Conservation (phyloP, 64 coral and sea anemone genomes). For the Dendronephthya gigantea region DNA sequence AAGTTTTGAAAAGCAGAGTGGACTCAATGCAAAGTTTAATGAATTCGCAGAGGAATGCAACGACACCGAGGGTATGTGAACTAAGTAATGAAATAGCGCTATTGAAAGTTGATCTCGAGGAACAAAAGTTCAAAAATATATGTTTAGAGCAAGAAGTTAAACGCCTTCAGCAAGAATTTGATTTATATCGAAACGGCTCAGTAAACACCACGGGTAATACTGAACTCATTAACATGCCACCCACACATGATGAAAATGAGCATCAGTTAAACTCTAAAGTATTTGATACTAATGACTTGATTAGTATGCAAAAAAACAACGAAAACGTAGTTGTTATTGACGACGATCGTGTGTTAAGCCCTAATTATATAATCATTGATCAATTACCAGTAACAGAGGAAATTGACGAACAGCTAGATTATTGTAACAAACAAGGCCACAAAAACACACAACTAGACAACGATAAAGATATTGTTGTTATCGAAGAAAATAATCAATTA, state of each 20-base stretch:
- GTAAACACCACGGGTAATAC: conserved; percentile 12
- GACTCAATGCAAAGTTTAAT: conserved; percentile 13
- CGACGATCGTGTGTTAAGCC: conserved; percentile 10
- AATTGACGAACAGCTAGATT: conserved; percentile 29
- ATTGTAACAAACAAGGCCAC: no score
- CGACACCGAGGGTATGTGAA: conserved; percentile 14
- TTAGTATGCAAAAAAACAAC: conserved; percentile 24
- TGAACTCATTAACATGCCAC: conserved; percentile 26
- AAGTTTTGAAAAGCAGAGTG: conserved; percentile 16
- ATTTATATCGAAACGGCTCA: conserved; percentile 21
- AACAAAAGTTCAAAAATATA: conserved; percentile 16
- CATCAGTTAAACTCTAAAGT: conserved; percentile 21
- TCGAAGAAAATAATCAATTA: no score
- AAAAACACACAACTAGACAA: no score
- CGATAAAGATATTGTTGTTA: no score
- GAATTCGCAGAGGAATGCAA: conserved; percentile 4
- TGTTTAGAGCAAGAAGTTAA: conserved; percentile 19
- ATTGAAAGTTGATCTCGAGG: conserved; percentile 14
- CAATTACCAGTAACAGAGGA: conserved; percentile 29
- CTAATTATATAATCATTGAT: conserved; percentile 22
- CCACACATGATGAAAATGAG: conserved; percentile 20
- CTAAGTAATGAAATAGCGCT: conserved; percentile 18
- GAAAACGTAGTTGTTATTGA: conserved; percentile 24
- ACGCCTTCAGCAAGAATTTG: conserved; percentile 15
- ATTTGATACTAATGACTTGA: neutral